These are phyloP conservation scores for Aphaenogaster rudis DNA, from an alignment of 1,140 invertebrate genomes.

Conservation along the genomic window DNA sequence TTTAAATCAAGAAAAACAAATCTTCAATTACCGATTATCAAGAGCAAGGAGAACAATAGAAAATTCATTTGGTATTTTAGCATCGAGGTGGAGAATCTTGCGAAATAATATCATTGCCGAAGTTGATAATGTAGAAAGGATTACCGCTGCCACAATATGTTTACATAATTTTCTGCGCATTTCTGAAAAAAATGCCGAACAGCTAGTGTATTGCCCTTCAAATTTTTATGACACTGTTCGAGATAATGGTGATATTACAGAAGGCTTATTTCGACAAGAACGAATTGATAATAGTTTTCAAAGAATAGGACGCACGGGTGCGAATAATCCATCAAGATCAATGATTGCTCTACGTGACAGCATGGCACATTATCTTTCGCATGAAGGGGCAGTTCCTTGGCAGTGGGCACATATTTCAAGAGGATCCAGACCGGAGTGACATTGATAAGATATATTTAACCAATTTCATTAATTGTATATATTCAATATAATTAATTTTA, in stretches of 20 bases:
- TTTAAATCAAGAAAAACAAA: conserved; percentile 21
- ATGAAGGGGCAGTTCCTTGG: conserved; percentile 7
- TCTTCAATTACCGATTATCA: conserved; percentile 13
- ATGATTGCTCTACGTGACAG: conserved; percentile 17
- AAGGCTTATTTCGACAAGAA: conserved; percentile 17
- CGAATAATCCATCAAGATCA: conserved; percentile 18
- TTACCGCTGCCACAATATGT: conserved; percentile 7
- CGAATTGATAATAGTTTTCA: conserved; percentile 18
- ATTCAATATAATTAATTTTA: too few species aligned
- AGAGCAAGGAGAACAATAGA: conserved; percentile 9
- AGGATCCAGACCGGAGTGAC: neutral
- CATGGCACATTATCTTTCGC: conserved; percentile 18
- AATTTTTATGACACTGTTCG: conserved; percentile 5
- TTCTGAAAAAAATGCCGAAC: conserved; percentile 10
- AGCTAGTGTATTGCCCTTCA: conserved; percentile 10
- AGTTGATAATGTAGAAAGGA: conserved; percentile 16
- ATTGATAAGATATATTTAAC: neutral
- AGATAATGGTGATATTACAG: conserved; percentile 7
- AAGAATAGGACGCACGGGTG: conserved; percentile 3
- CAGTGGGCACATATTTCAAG: neutral
- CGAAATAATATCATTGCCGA: conserved; percentile 29
- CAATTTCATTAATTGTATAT: too few species aligned
- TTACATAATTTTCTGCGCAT: conserved; percentile 22
- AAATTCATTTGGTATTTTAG: conserved; percentile 26
- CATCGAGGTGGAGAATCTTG: conserved; percentile 21